phyloP scores from a whole-genome alignment of 2,797 vertebrate species.

The Chaetophractus vellerosus region DNA sequence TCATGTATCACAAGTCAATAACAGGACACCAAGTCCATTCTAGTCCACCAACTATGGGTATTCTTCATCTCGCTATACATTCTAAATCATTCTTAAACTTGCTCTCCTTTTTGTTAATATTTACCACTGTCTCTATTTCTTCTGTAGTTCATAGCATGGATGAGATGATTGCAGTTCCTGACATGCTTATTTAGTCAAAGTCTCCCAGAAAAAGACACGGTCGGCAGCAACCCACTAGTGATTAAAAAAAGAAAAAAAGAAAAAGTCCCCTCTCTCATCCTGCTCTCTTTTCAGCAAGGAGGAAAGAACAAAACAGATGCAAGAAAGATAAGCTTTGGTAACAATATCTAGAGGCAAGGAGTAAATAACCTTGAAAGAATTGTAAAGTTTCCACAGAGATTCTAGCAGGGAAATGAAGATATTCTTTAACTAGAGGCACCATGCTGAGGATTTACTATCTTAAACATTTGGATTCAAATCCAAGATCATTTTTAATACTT shows the following conservation, averaged over 20 bases:
- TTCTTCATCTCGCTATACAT: neutral
- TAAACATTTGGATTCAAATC: neutral
- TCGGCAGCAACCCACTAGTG: neutral
- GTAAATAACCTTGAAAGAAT: neutral
- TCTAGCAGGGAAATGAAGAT: neutral
- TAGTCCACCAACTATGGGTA: neutral
- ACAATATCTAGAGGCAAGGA: neutral
- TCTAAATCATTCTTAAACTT: neutral
- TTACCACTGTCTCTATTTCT: neutral
- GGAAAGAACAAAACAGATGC: neutral
- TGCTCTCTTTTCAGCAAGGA: neutral
- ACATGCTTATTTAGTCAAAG: neutral
- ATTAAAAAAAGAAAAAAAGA: neutral
- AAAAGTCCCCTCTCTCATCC: fast-evolving
- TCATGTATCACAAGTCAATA: no score
- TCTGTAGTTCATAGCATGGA: neutral
- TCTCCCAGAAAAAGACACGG: neutral
- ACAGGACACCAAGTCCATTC: no score
- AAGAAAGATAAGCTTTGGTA: neutral
- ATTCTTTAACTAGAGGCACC: neutral
- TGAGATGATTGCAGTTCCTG: neutral
- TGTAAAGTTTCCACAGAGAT: neutral
- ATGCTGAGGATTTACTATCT: neutral
- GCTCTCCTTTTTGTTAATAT: neutral
- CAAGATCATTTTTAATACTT: neutral